A percentile compares a stretch with the other conserved stretches of the same genome.
These are phyloP conservation scores for Amblyornis subalaris DNA, from an alignment of 2,113 vertebrate genomes.

Conservation along the genomic window DNA sequence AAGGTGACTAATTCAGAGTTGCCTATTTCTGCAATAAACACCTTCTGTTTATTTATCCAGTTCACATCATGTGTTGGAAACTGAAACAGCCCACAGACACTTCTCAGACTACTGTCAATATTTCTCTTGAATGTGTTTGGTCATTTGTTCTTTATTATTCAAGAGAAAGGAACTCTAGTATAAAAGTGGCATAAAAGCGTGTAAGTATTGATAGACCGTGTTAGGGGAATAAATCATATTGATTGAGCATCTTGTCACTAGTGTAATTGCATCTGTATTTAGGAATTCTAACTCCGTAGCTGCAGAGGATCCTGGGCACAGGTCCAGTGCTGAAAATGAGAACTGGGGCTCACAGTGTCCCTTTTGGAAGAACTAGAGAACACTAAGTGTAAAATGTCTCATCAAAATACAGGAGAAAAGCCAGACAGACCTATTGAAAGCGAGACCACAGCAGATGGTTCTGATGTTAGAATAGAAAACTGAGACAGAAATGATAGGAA, in stretches of 20 bases:
- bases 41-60: constrained; percentile 24
- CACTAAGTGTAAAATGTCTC: constrained; percentile 6
- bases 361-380: background rate
- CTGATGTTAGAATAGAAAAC: background rate
- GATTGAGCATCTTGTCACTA: constrained; percentile 10
- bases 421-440: background rate
- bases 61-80: background rate
- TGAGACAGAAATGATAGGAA: background rate
- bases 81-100: background rate
- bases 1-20: background rate
- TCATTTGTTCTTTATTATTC: background rate
- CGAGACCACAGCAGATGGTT: background rate
- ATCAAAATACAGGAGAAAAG: constrained; percentile 17
- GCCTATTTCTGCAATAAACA: background rate
- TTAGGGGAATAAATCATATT: constrained; percentile 20
- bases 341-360: background rate
- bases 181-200: background rate
- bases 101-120: background rate
- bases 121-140: background rate
- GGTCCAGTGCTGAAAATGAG: constrained; percentile 25
- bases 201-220: background rate
- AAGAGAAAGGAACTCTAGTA: background rate
- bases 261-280: background rate
- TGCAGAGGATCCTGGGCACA: constrained; percentile 21
- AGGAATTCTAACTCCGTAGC: background rate